A percentile compares a stretch with the other conserved stretches of the same genome.
Conservation (phyloP, 2,888 invertebrate genomes). For the Lamellibrachia columna region DNA sequence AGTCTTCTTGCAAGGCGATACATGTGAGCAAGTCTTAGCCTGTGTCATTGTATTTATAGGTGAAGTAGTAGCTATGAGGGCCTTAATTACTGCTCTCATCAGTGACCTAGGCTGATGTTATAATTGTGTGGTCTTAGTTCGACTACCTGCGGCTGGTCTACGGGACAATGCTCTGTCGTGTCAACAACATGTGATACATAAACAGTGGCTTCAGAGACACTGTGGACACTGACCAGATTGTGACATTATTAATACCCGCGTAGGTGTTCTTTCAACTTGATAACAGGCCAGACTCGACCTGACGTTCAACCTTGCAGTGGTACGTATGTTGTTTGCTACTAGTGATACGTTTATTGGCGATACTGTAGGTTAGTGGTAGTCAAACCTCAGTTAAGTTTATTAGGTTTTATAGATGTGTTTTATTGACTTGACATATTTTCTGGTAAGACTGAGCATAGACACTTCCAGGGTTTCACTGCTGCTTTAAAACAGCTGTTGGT, state of each 20-base stretch:
- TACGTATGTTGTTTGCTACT: background rate
- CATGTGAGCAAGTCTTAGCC: background rate
- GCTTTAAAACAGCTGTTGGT: background rate
- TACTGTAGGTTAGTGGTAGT: background rate
- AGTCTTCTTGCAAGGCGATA: background rate
- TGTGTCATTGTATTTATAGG: background rate
- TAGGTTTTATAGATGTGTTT: background rate
- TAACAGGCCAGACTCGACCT: background rate
- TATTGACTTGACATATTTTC: background rate
- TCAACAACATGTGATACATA: background rate
- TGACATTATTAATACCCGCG: background rate
- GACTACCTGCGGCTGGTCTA: background rate
- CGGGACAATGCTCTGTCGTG: background rate
- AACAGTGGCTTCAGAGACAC: background rate
- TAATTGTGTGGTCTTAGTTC: background rate
- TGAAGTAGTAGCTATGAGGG: background rate
- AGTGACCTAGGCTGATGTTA: background rate
- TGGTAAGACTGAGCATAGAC: background rate
- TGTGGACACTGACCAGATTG: background rate
- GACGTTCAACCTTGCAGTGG: background rate
- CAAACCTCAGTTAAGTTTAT: background rate
- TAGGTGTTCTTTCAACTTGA: background rate
- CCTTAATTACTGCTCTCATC: background rate
- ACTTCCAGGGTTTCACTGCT: background rate
- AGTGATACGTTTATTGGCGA: background rate